Percentiles rank a stretch among this genome's conserved stretches.
Conservation (phyloP, 2,113 vertebrate species). For the Pungitius pungitius region DNA sequence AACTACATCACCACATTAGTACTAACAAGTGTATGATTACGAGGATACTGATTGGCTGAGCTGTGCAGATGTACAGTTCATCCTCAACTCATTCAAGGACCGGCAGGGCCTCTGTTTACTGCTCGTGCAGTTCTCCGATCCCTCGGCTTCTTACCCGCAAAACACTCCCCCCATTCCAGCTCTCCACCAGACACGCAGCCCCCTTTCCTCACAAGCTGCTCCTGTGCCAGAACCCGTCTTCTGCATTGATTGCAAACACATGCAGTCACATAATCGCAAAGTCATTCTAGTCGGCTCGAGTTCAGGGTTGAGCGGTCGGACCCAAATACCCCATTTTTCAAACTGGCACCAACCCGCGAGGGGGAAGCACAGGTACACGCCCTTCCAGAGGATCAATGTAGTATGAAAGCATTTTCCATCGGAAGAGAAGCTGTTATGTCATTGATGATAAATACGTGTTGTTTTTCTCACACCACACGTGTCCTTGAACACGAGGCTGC, state of each 20-base stretch:
- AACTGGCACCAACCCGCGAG: too few relatives aligned
- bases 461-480: not conserved
- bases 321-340: constrained; percentile 32
- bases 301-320: constrained; percentile 1
- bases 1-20: not conserved
- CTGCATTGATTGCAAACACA: constrained; percentile 72
- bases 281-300: constrained; percentile 64
- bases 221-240: not conserved
- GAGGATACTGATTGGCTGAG: not conserved
- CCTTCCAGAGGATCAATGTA: not conserved
- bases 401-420: not conserved
- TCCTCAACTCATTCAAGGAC: constrained; percentile 10
- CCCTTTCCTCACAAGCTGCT: constrained; percentile 7
- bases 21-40: not conserved
- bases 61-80: not conserved
- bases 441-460: too few relatives aligned
- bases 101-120: not conserved
- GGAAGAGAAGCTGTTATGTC: not conserved
- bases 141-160: not conserved
- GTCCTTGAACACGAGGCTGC: not conserved
- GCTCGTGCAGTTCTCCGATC: not conserved
- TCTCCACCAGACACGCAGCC: constrained; percentile 8
- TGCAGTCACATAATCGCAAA: constrained; percentile 73
- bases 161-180: not conserved
- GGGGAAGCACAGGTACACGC: not conserved